phyloP scores from a whole-genome alignment of 35 echinoderm and acorn worm genomes.

The Ptychodera flava region DNA sequence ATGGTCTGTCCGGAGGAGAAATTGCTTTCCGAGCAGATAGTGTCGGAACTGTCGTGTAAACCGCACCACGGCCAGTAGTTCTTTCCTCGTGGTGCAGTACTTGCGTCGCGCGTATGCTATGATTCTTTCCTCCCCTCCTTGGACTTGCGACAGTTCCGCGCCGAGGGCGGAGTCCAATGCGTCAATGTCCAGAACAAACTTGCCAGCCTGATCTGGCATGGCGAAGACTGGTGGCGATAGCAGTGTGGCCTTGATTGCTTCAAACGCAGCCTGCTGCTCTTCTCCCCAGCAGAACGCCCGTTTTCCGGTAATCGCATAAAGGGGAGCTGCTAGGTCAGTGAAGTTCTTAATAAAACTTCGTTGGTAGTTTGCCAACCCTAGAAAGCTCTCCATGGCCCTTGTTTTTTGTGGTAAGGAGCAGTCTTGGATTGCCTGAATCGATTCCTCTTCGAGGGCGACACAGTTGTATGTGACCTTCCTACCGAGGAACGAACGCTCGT shows the following conservation, averaged over 20 bases:
- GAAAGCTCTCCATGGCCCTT: too few relatives aligned
- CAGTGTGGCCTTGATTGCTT: slow-evolving; percentile 20
- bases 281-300: slow-evolving; percentile 34
- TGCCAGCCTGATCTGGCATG: slow-evolving; percentile 17
- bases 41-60: not conserved
- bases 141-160: slow-evolving; percentile 46
- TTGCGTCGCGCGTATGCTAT: slow-evolving; percentile 39
- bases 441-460: too few relatives aligned
- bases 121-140: slow-evolving; percentile 45
- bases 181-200: slow-evolving; percentile 60
- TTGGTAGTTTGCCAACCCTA: too few relatives aligned
- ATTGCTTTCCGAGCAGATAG: not conserved
- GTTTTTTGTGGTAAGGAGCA: too few relatives aligned
- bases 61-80: slow-evolving; percentile 29
- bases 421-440: too few relatives aligned
- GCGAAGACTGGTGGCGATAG: slow-evolving; percentile 31
- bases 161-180: slow-evolving; percentile 47
- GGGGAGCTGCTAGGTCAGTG: too few relatives aligned
- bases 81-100: too few relatives aligned
- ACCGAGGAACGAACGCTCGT: too few relatives aligned
- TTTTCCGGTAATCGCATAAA: too few relatives aligned
- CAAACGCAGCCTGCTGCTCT: slow-evolving; percentile 12
- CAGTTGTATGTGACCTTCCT: too few relatives aligned
- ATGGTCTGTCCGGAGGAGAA: not conserved
- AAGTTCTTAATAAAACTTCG: too few relatives aligned